These are phyloP conservation scores for Heterochromis multidens DNA, from an alignment of 2,113 vertebrate species.

Conservation along the genomic window DNA sequence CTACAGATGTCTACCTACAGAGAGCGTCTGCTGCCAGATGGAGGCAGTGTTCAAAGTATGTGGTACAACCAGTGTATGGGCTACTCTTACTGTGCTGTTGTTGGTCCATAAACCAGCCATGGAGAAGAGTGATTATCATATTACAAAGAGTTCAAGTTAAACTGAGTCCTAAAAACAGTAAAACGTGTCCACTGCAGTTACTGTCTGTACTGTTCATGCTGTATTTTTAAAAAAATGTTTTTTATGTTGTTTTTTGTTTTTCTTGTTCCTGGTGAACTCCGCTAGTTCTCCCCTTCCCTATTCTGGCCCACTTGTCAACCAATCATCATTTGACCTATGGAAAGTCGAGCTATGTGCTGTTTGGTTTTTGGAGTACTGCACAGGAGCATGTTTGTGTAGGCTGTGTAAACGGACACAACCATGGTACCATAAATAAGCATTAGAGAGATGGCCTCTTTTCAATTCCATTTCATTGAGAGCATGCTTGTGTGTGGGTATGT, in stretches of 20 bases:
- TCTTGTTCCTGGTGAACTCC: too few species aligned
- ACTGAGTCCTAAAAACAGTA: not conserved
- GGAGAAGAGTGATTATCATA: too few species aligned
- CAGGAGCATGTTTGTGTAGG: not conserved
- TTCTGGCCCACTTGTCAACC: too few species aligned
- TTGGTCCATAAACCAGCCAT: not conserved
- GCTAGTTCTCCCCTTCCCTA: too few species aligned
- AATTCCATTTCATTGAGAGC: not conserved
- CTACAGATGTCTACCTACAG: not conserved
- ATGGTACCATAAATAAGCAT: not conserved
- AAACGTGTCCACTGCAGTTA: not conserved
- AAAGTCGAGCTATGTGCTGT: not conserved
- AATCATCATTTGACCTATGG: not conserved
- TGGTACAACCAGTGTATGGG: not conserved
- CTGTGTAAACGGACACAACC: not conserved
- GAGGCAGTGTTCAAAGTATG: not conserved
- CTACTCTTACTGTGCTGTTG: not conserved
- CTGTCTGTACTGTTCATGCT: not conserved
- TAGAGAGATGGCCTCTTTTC: not conserved
- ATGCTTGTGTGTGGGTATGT: not conserved
- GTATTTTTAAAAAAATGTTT: too few species aligned
- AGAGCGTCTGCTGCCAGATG: not conserved
- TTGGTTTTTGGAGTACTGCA: not conserved
- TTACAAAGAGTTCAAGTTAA: not conserved
- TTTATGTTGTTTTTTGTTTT: too few species aligned